These are phyloP conservation scores for Parnassius apollo DNA, from an alignment of 2,888 invertebrate species.

Conservation along the genomic window DNA sequence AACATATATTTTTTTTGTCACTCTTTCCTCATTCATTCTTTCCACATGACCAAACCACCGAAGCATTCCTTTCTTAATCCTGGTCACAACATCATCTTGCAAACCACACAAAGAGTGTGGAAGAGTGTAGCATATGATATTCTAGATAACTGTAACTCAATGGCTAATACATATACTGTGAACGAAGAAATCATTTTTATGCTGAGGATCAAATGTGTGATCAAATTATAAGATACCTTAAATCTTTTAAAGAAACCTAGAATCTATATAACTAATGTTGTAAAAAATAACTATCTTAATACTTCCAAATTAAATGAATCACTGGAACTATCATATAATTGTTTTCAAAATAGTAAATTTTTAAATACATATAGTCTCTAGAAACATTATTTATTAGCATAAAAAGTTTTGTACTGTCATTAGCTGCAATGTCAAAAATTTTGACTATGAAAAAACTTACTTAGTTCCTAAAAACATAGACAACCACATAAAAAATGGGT, in stretches of 20 bases:
- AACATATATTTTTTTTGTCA: too few relatives aligned
- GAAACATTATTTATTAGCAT: background rate
- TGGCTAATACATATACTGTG: background rate
- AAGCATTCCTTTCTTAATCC: too few relatives aligned
- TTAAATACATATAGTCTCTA: background rate
- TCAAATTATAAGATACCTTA: background rate
- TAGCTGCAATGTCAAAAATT: background rate
- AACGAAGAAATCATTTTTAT: background rate
- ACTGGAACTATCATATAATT: background rate
- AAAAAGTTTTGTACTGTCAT: background rate
- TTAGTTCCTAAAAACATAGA: too few relatives aligned
- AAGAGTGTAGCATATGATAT: background rate
- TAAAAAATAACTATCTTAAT: background rate
- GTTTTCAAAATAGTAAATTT: background rate
- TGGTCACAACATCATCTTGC: too few relatives aligned
- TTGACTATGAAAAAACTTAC: background rate
- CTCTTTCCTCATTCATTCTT: too few relatives aligned
- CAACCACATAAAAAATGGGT: too few relatives aligned
- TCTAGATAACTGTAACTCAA: background rate
- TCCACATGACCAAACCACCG: too few relatives aligned
- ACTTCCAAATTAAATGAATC: background rate
- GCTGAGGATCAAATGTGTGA: background rate
- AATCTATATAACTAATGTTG: background rate
- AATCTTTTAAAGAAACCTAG: background rate
- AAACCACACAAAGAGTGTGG: too few relatives aligned